These are phyloP conservation scores for Montipora cactus DNA, from an alignment of 64 coral and sea anemone genomes.

Conservation along the genomic window DNA sequence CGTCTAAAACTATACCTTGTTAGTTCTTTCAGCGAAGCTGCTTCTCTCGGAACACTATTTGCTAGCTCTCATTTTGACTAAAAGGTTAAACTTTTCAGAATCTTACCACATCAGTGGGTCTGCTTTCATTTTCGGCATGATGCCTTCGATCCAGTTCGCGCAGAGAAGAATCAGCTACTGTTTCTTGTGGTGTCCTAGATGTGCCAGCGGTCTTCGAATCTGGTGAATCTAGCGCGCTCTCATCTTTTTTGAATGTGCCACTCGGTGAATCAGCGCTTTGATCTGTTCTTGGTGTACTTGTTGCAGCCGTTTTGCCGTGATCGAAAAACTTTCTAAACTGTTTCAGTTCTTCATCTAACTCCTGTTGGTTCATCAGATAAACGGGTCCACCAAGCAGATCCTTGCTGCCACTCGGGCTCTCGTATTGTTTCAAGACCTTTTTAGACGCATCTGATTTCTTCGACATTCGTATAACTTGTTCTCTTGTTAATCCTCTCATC, in stretches of 20 bases:
- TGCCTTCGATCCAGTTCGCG: background rate
- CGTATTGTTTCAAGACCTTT: slow-evolving; percentile 66
- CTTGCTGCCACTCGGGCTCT: slow-evolving; percentile 71
- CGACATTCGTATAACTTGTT: slow-evolving; percentile 94
- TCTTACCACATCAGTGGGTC: slow-evolving; percentile 36
- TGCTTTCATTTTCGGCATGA: background rate
- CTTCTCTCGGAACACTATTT: no score
- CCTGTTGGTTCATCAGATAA: slow-evolving; percentile 78
- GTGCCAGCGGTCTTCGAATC: background rate
- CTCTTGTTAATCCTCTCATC: slow-evolving; percentile 74
- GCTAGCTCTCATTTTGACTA: no score
- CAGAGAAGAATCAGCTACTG: slow-evolving; percentile 38
- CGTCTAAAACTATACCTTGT: no score
- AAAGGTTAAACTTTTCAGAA: background rate
- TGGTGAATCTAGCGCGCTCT: background rate
- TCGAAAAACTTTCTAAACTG: slow-evolving; percentile 88
- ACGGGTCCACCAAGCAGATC: slow-evolving; percentile 66
- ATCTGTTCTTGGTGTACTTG: background rate
- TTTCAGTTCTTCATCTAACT: slow-evolving; percentile 87
- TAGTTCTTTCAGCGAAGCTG: no score
- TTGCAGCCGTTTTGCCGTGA: slow-evolving; percentile 35
- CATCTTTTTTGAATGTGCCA: background rate
- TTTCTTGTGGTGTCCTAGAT: background rate
- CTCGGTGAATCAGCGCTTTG: background rate
- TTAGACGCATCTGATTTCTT: slow-evolving; percentile 93